phyloP scores from a whole-genome alignment of 2,888 invertebrate genomes.

The Tanypteryx hageni region DNA sequence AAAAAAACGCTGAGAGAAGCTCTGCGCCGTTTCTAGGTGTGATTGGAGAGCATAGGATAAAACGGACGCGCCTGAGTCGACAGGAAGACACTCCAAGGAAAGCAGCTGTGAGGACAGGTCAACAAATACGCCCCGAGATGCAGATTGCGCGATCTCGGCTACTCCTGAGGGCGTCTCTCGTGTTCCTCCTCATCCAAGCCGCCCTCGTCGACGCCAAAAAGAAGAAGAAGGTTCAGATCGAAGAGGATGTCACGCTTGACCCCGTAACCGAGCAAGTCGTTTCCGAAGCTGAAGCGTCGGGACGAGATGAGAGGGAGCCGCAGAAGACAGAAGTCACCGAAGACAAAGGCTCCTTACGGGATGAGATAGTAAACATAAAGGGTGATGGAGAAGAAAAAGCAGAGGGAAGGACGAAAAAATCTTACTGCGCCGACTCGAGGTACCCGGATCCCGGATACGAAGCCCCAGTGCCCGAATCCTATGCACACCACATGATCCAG shows the following conservation, averaged over 20 bases:
- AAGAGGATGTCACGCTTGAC: constrained; percentile 7
- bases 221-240: background rate
- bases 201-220: background rate
- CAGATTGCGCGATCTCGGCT: background rate
- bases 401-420: constrained; percentile 35
- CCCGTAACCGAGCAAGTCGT: background rate
- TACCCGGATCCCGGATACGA: background rate
- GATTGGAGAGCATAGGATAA: constrained; percentile 25
- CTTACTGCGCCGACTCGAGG: background rate
- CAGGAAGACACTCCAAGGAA: constrained; percentile 38
- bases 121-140: constrained; percentile 22
- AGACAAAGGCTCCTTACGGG: background rate
- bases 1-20: constrained; percentile 51
- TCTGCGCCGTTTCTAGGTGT: constrained; percentile 24
- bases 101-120: constrained; percentile 28
- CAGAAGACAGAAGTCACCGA: background rate
- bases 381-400: background rate
- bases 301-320: background rate
- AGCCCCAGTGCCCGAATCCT: background rate
- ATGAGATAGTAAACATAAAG: background rate
- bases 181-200: constrained; percentile 8
- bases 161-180: constrained; percentile 29
- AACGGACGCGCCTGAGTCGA: constrained; percentile 45
- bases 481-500: background rate
- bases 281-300: background rate